A percentile compares a stretch with the other conserved stretches of the same genome.
phyloP scores from a whole-genome alignment of 1,140 invertebrate genomes.

The Achatina immaculata region DNA sequence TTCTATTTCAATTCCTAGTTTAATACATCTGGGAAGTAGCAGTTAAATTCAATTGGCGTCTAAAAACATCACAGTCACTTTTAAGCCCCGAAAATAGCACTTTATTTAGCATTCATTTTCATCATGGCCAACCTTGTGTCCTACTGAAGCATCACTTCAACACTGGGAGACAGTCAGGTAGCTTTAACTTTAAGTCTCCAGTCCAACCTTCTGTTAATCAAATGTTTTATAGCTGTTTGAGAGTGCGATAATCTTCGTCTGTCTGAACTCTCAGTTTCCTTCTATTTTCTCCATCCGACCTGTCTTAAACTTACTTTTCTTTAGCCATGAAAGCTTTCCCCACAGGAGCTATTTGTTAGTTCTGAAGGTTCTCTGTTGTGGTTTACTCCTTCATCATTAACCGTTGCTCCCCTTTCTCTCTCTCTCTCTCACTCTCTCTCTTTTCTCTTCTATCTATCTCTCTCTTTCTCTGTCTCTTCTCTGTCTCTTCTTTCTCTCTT shows the following conservation, averaged over 20 bases:
- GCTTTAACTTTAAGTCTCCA: too few relatives aligned
- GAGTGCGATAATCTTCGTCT: not conserved
- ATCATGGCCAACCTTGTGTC: too few relatives aligned
- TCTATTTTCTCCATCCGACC: not conserved
- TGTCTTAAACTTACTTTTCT: conserved; percentile 8
- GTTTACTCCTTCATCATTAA: not conserved
- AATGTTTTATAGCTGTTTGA: too few relatives aligned
- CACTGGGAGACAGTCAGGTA: too few relatives aligned
- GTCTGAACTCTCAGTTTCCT: not conserved
- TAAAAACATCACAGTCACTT: too few relatives aligned
- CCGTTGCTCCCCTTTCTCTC: not conserved
- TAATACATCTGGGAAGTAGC: too few relatives aligned
- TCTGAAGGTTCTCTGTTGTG: not conserved
- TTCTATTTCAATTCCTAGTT: too few relatives aligned
- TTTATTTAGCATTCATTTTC: too few relatives aligned
- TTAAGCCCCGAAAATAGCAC: too few relatives aligned
- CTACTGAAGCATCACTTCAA: too few relatives aligned
- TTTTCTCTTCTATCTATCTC: conserved; percentile 16
- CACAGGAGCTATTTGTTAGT: not conserved
- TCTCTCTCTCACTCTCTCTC: conserved; percentile 30
- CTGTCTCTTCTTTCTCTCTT: not conserved
- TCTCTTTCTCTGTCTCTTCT: not conserved
- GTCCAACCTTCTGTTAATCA: too few relatives aligned
- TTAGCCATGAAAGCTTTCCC: not conserved
- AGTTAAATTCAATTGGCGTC: too few relatives aligned